Evolutionary conservation across 2,888 invertebrate genomes (phyloP), one percentile per base, ranked within the genome.

Genomic region (Bhutanitis thaidina): DNA sequence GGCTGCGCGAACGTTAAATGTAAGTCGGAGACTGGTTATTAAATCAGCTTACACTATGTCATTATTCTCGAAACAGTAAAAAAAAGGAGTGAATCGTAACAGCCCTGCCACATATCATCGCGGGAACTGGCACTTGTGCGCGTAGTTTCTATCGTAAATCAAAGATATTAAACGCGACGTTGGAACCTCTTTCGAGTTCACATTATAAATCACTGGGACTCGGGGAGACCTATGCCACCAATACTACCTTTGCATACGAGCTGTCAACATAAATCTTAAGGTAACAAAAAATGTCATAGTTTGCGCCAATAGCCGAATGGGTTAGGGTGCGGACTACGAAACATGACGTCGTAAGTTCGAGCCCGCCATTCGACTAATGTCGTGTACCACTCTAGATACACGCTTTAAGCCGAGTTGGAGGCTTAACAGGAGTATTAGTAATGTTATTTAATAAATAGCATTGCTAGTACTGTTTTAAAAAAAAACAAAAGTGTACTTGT

Each of bases 61-160:
- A 87, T 88, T 87, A 87, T 78, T 79, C 70, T 77, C 67, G 68
- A 77, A 79, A 82, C 74, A 81, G 80, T 77, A 79, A 82, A 84
- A n/a, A n/a, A 82, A 76, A 77, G 64, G 68, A 79, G 77, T 78
- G 79, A 83, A 81, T 80, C 73, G 82, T 84, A 80, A 80, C 82
- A 79, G 73, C 66, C 77, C 71, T 74, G 80, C 85, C 69, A 85
- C 88, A 87, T 86, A 87, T 88, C 87, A 87, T 82, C 78, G 77
- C 57, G 67, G 71, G 75, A 81, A 79, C 82, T 83, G 83, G 86
- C 81, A 82, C 80, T 86, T 87, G 86, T 78, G 75, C 78, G 77
- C 74, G 81, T 83, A 84, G 85, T 85, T 84, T 85, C 86, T 84
- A 83, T 84, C 88, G 85, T 89, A 89, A 89, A 89, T 89, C 89